Base-by-base conservation (phyloP, 2,797 vertebrate genomes). In the Manis crassicaudata region DNA sequence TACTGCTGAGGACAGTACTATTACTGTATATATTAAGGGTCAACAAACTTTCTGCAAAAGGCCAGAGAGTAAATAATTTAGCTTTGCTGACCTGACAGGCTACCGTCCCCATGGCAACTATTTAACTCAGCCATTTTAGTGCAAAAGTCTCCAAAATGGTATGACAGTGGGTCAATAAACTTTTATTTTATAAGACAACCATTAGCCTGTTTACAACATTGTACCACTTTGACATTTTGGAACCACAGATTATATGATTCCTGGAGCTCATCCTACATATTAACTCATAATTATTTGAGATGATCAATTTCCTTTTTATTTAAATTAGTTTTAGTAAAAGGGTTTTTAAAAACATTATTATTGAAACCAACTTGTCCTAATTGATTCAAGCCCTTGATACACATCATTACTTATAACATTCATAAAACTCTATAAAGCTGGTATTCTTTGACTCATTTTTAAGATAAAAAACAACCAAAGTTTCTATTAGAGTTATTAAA, bases 381-480 rank as follows among this genome's bases (percentile, higher is more conserved):
- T 68, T 88, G 46, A 81, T 70, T 96, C 20, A 88, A 46, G 3
- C 5, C 43, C 21, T 90, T 92, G 40, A 91, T 77, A 37, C 0
- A 76, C 6, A 83, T 87, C 88, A 85, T 77, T 89, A 52, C 8
- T 88, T 79, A 63, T 10, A 86, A 52, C 62, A 96, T 35, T 96
- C 50, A 92, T 18, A 84, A 80, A 85, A 68, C 21, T 90, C 23
- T 75, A 0, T 68, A 77, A 90, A 85, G 6, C 21, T 95, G 37
- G 0, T 52, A 72, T 73, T 73, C 89, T 63, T 72, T 37, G 46
- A 73, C 4, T 92, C 50, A 21, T 72, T 90, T 54, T 95, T 90
- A 79, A 88, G 14, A 79, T 91, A 29, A 52, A 58, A 84, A 80
- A 77, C 68, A 95, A 90, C 27, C 20, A 63, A 76, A 75, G 6